Evolutionary conservation across 92 coral and sea anemone genomes (phyloP).

Genomic region (Phenganax stokvisi): DNA sequence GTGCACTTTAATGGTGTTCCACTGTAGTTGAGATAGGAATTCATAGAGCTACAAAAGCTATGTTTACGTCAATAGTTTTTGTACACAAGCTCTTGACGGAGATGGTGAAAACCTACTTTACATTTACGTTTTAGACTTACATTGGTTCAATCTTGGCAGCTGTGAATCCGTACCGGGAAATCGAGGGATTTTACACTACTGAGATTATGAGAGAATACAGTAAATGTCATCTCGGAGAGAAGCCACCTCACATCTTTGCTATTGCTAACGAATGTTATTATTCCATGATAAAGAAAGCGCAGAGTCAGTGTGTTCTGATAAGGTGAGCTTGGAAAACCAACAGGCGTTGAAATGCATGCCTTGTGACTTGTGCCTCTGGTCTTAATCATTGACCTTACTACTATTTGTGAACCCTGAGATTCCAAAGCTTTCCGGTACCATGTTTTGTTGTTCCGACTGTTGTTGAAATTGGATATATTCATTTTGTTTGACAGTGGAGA

Average conservation of each 20-base stretch:
- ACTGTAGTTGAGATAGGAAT: too few species aligned
- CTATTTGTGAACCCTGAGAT: too few species aligned
- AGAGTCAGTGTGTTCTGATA: slow-evolving; percentile 90
- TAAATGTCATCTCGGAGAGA: slow-evolving; percentile 82
- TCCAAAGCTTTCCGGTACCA: not conserved
- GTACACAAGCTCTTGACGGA: too few species aligned
- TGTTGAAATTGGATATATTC: not conserved
- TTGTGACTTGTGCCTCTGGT: too few species aligned
- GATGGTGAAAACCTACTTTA: not conserved
- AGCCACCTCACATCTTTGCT: slow-evolving; percentile 92
- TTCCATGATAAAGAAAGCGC: slow-evolving; percentile 87
- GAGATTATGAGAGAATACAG: slow-evolving; percentile 71
- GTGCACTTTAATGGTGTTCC: too few species aligned
- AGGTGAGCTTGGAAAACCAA: slow-evolving; percentile 48
- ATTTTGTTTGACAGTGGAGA: slow-evolving; percentile 64
- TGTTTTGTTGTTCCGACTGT: not conserved
- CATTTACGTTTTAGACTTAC: slow-evolving; percentile 61
- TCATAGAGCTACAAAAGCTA: too few species aligned
- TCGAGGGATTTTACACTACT: slow-evolving; percentile 72
- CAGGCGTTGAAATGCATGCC: too few species aligned
- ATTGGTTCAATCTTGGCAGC: slow-evolving; percentile 93
- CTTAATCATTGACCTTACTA: too few species aligned
- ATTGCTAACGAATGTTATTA: slow-evolving; percentile 96
- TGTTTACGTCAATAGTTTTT: too few species aligned
- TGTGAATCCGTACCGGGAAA: slow-evolving; percentile 73